Evolutionary conservation across 2,113 vertebrate species (phyloP), one percentile per base, ranked within the genome.

Genomic region (Osmerus mordax): DNA sequence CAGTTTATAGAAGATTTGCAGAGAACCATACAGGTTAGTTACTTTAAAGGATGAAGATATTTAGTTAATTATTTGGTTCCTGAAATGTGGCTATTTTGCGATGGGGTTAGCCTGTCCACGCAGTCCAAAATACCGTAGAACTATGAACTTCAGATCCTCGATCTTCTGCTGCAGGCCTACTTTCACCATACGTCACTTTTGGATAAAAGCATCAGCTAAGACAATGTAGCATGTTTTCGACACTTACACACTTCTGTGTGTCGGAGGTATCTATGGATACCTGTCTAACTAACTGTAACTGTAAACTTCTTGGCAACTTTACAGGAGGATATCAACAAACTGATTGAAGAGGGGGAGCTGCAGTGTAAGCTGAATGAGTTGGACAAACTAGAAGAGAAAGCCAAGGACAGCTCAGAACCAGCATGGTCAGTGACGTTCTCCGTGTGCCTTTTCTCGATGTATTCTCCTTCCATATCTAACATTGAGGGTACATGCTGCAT

Each of bases 1-100:
- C 94, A 94, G 87, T 95, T 98, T 63, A 63, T 95, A n/a, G 78
- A 87, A 25, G 93, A 96, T 76, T 62, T 99, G 18, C 91, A 88
- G 76, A 72, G 61, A 0, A 88, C 91, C 2, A 77, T 99, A 59
- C 84, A 89, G 94, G 96, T 97, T 16, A 36, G 72, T 18, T 18
- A 41, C 62, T 12, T 23, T 60, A 5, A 25, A 63, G 16, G 19
- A 60, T 18, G 21, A 55, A 55, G 3, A 3, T 55, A 55, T 15
- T 55, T 15, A 4, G 54, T 15, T 14, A 13, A 55, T 55, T 1
- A 9, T 28, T 28, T 28, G 25, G 25, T 28, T 28, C 25, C 25
- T 28, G 25, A 28, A 28, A 28, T 15, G 54, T 15, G 18, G 18
- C 18, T 15, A 55, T 55, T 14, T 55, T 55, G 18, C 54, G 3